Conservation (phyloP, 2,888 invertebrate species). For the Torymus auratus region DNA sequence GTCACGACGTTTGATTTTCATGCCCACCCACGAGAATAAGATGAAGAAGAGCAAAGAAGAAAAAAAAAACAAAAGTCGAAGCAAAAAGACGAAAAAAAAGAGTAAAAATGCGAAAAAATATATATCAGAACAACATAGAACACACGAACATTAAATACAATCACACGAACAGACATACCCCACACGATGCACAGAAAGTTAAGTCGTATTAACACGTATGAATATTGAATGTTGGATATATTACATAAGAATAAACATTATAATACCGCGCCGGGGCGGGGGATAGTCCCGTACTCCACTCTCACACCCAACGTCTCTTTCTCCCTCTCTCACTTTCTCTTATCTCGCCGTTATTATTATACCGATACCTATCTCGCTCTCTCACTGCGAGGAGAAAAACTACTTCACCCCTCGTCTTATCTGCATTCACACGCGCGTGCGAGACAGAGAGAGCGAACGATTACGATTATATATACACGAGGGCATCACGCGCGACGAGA, state of each 20-base stretch:
- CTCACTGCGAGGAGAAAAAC: neutral
- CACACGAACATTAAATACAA: neutral
- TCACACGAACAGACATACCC: neutral
- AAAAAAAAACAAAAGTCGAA: neutral
- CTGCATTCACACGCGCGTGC: neutral
- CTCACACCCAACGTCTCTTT: too few species aligned
- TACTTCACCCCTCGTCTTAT: constrained; percentile 14
- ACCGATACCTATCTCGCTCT: constrained; percentile 10
- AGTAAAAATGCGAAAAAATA: neutral
- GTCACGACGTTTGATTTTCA: constrained; percentile 66
- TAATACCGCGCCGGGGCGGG: constrained; percentile 37
- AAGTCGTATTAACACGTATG: constrained; percentile 65
- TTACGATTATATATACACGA: neutral
- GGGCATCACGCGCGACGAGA: too few species aligned
- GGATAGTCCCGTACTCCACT: neutral
- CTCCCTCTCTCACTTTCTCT: too few species aligned
- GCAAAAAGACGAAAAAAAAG: constrained; percentile 1
- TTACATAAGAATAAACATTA: constrained; percentile 63
- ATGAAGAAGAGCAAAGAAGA: constrained; percentile 61
- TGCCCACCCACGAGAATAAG: constrained; percentile 58
- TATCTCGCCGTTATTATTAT: constrained; percentile 11
- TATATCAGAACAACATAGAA: neutral
- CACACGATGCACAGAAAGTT: constrained; percentile 33
- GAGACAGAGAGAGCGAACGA: neutral
- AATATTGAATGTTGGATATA: constrained; percentile 71